Base-by-base conservation (phyloP, 1,140 invertebrate genomes). In the Drosophila lowei region DNA sequence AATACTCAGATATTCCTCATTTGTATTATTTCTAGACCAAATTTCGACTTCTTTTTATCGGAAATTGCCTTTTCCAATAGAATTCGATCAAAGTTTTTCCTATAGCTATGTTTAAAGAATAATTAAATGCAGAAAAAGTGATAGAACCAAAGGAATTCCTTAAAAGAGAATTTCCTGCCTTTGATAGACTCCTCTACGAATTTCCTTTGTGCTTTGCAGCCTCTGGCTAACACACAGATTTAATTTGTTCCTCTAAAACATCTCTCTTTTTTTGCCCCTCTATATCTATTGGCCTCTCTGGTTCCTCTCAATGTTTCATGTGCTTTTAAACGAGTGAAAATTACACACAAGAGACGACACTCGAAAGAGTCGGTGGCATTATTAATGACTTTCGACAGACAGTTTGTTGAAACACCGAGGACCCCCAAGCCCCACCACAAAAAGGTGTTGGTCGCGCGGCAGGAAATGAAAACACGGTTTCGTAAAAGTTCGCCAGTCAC, bases 351-450 rank as follows among this genome's bases (percentile, higher is more conserved):
- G 72, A 42, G 72, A 75, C 38, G 25, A 18, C 8, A 44, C 8
- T 30, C 59, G 23, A 49, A 50, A 60, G 30, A 50, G 30, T 13
- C 47, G 23, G 25, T 43, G 57, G 54, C 62, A 72, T 76, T 76
- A 76, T 76, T 76, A 72, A 76, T 76, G 68, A 61, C 62, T 60
- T 61, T 76, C 34, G 34, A 38, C 34, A 38, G 73, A 67, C 68
- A 67, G 68, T 75, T 75, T 66, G 61, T 47, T 72, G 61, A 41
- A 56, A 55, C 34, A 8, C 34, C 34, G 0, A 38, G 34, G 11
- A 38, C 11, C 34, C 0, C 30, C 30, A 55, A 47, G 23, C 41
- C 38, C 15, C 23, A 6, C 11, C 41, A 9, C 9, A 43, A 54
- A 59, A 65, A 72, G 42, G 42, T 75, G 68, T 60, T 60, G 67